phyloP scores from a whole-genome alignment of 2,797 vertebrate genomes.

The Microcaecilia unicolor region DNA sequence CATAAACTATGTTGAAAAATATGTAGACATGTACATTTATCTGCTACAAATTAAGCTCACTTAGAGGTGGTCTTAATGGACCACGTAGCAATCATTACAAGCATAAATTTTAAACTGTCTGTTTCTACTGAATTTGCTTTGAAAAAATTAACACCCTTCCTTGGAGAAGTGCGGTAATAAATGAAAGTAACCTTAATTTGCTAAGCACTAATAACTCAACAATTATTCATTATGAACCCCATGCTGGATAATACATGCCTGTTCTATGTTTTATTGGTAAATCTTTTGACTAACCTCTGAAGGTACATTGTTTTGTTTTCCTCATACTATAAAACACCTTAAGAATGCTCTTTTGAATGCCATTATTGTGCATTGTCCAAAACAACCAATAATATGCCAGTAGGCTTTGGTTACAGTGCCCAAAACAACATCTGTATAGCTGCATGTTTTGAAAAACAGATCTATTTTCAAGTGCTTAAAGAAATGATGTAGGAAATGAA shows the following conservation, averaged over 20 bases:
- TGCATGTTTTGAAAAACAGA: no score
- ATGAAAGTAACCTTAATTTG: slow-evolving; percentile 64
- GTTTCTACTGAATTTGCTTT: slow-evolving; percentile 61
- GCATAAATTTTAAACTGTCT: slow-evolving; percentile 68
- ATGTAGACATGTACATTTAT: slow-evolving; percentile 70
- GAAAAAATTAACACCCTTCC: slow-evolving; percentile 56
- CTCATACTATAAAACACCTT: no score
- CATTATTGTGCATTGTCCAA: no score
- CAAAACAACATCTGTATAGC: no score
- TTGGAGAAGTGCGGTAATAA: slow-evolving; percentile 53
- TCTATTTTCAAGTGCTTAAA: no score
- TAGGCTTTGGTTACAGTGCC: no score
- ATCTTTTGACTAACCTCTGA: slow-evolving; percentile 27
- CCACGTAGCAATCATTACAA: slow-evolving; percentile 67
- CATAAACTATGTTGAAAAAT: slow-evolving; percentile 70
- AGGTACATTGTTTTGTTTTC: slow-evolving; percentile 25
- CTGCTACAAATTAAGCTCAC: slow-evolving; percentile 75
- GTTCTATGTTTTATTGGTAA: slow-evolving; percentile 34
- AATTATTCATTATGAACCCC: slow-evolving; percentile 56
- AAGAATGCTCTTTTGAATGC: no score
- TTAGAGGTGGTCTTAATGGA: slow-evolving; percentile 74
- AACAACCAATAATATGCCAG: no score
- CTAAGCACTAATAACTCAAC: slow-evolving; percentile 55
- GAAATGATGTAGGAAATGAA: no score
- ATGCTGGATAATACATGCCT: slow-evolving; percentile 33